These are phyloP conservation scores for Xerus rutilus DNA, from an alignment of 2,797 vertebrate species.

Conservation along the genomic window DNA sequence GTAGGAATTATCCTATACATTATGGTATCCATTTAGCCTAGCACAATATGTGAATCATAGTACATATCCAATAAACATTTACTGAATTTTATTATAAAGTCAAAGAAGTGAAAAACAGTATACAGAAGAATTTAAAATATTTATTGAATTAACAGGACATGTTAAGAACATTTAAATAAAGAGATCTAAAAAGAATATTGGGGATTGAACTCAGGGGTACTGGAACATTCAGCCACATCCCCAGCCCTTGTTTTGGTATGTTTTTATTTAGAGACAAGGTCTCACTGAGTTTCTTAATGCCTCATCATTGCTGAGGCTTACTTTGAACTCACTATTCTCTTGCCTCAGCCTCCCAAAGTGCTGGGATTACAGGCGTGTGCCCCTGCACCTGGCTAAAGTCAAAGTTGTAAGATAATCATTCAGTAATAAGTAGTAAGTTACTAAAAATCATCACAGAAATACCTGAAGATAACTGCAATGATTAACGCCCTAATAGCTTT, in stretches of 20 bases:
- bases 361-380: no score
- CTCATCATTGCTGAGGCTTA: no score
- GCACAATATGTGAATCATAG: neutral
- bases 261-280: no score
- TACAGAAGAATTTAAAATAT: constrained; percentile 11
- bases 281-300: no score
- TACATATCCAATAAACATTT: neutral
- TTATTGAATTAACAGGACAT: neutral
- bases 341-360: no score
- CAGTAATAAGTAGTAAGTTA: neutral
- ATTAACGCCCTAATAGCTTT: neutral
- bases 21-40: neutral
- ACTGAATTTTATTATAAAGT: constrained; percentile 12
- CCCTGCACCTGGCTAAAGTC: no score
- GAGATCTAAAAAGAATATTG: neutral
- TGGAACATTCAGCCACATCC: no score
- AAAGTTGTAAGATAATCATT: neutral
- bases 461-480: neutral
- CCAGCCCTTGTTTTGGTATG: no score
- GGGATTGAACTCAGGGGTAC: no score
- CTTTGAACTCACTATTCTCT: no score
- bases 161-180: constrained; percentile 18
- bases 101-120: neutral
- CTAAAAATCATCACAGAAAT: neutral
- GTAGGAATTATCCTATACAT: neutral